These are phyloP conservation scores for Catocala fraxini DNA, from an alignment of 2,888 invertebrate species.

Conservation along the genomic window DNA sequence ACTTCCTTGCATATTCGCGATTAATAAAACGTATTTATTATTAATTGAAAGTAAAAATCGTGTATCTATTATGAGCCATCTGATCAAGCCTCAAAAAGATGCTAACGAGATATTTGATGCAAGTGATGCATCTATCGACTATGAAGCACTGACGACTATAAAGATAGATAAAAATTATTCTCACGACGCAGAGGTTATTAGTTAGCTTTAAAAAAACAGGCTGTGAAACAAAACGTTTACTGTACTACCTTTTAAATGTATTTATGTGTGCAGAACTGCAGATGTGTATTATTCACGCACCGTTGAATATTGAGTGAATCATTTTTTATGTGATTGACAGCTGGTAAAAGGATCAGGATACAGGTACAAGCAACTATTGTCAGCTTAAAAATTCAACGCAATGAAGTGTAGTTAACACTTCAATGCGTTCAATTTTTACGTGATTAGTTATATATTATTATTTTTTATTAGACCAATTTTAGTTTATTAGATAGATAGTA, in stretches of 20 bases:
- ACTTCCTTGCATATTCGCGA: no score
- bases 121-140: no score
- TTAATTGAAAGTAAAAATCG: no score
- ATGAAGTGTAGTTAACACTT: no score
- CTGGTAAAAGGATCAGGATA: slow-evolving; percentile 26
- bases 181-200: background rate
- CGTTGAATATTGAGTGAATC: slow-evolving; percentile 4
- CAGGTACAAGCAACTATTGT: background rate
- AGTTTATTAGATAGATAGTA: no score
- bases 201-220: background rate
- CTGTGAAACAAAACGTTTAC: background rate
- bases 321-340: slow-evolving; percentile 36
- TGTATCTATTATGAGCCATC: no score
- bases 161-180: background rate
- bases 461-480: no score
- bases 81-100: no score
- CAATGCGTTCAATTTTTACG: background rate
- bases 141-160: background rate
- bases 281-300: slow-evolving; percentile 14
- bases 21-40: no score
- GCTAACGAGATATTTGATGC: no score
- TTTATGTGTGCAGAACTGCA: slow-evolving; percentile 9
- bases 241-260: slow-evolving; percentile 1
- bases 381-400: no score
- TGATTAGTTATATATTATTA: no score